Evolutionary conservation across 2,888 invertebrate species (phyloP).

Genomic region (Operophtera brumata): DNA sequence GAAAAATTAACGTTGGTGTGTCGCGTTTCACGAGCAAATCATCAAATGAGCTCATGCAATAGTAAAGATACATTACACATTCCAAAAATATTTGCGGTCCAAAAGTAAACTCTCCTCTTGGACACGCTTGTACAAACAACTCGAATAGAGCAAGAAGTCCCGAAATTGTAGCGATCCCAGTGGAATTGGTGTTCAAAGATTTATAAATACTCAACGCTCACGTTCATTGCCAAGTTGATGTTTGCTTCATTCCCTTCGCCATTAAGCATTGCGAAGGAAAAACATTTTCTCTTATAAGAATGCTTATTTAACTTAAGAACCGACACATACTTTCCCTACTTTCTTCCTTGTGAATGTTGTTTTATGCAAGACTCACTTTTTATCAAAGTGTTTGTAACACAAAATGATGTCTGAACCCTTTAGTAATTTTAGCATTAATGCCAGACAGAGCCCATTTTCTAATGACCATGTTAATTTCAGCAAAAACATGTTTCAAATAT

Average conservation of each 20-base stretch:
- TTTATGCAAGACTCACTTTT: not conserved
- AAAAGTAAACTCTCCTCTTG: too few species aligned
- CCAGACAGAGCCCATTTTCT: too few species aligned
- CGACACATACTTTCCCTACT: conserved; percentile 8
- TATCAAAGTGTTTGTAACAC: not conserved
- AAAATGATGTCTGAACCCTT: too few species aligned
- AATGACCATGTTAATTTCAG: too few species aligned
- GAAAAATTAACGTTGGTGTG: too few species aligned
- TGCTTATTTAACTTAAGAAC: conserved; percentile 11
- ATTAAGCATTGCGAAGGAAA: conserved; percentile 8
- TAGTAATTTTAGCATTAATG: too few species aligned
- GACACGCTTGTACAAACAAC: not conserved
- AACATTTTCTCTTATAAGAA: conserved; percentile 15
- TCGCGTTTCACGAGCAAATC: too few species aligned
- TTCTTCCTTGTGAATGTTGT: not conserved
- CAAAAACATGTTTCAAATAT: not conserved
- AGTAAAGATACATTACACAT: too few species aligned
- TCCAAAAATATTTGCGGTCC: too few species aligned
- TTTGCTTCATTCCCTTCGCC: not conserved
- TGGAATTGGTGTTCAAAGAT: not conserved
- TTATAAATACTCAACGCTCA: not conserved
- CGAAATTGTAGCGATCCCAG: not conserved
- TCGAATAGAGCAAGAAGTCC: not conserved
- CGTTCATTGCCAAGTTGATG: conserved; percentile 5
- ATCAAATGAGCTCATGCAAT: too few species aligned